Evolutionary conservation across 1,140 invertebrate genomes (phyloP), one percentile per base, ranked within the genome.

Genomic region (Trinorchestia longiramus): DNA sequence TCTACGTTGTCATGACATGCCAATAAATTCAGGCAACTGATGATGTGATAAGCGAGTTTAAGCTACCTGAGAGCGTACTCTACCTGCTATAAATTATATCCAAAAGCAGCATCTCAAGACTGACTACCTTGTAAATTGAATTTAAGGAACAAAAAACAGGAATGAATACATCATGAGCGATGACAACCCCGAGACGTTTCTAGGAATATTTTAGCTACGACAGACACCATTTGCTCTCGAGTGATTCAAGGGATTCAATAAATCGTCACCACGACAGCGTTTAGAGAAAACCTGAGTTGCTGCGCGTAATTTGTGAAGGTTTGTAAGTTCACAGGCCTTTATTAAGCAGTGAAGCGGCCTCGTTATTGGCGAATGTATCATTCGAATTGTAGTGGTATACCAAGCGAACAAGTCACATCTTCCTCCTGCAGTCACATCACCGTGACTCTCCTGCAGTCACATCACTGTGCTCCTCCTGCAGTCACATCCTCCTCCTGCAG

Each of bases 261-360:
- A 94, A 94, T 94, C 92, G 43, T 40, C 43, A 0, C 40, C 43
- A 43, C 44, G 92, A 94, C 92, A 94, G 92, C 92, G 4, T 45
- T 44, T 23, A 45, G 92, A 45, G 92, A 94, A 94, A 94, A 45
- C 92, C 92, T 47, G 44, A 94, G 92, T 94, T 44, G 90, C 47
- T 94, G 44, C 23, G 3, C 11, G 11, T 94, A 44, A 94, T 94
- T 94, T 94, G 92, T 45, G 92, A 47, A 43, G 92, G 41, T 42
- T 41, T 8, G 62, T 36, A 77, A 28, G 15, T 36, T 90, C 6
- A 42, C 15, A 41, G 23, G 15, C 43, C 92, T 94, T 94, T 94
- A 94, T 94, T 94, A 47, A 94, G 6, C 6, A 11, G 23, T 90
- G n/a, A 41, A 42, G 43, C 36, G 23, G 88, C 88, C 28, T 53